Percentiles rank a stretch among this genome's conserved stretches.
phyloP scores from a whole-genome alignment of 2,797 vertebrate species.

The Falco berigora region DNA sequence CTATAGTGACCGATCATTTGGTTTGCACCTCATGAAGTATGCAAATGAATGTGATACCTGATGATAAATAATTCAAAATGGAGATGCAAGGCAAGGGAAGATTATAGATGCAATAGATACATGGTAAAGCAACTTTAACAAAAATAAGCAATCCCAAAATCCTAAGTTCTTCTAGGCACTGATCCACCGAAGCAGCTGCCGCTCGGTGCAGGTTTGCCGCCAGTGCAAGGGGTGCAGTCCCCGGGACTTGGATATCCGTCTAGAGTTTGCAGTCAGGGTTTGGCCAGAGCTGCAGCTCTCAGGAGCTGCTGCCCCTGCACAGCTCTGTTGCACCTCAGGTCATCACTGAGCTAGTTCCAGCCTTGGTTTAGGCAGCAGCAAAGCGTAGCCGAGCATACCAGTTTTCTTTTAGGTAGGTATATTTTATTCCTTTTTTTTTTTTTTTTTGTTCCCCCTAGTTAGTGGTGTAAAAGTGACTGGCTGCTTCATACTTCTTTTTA shows the following conservation, averaged over 20 bases:
- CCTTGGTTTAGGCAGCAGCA: not conserved
- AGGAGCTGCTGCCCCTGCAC: not conserved
- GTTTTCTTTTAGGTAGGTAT: not conserved
- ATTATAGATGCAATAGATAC: not conserved
- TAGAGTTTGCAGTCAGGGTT: not conserved
- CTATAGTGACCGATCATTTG: conserved; percentile 22
- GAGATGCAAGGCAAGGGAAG: not conserved
- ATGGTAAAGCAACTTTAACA: not conserved
- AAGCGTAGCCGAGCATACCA: not conserved
- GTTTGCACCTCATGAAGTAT: conserved; percentile 49
- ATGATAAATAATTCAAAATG: conserved; percentile 48
- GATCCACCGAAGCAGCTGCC: not conserved
- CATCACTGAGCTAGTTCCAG: not conserved
- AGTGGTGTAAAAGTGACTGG: not conserved
- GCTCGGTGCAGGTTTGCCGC: not conserved
- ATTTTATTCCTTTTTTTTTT: not conserved
- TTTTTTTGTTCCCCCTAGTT: not conserved
- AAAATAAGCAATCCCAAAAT: not conserved
- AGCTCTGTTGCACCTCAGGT: not conserved
- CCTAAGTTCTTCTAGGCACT: not conserved
- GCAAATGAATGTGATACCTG: conserved; percentile 49
- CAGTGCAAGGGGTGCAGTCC: not conserved
- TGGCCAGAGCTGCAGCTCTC: not conserved
- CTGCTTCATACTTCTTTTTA: not conserved
- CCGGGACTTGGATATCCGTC: not conserved